phyloP scores from a whole-genome alignment of 2,888 invertebrate species.

The Notocelia uddmanniana region DNA sequence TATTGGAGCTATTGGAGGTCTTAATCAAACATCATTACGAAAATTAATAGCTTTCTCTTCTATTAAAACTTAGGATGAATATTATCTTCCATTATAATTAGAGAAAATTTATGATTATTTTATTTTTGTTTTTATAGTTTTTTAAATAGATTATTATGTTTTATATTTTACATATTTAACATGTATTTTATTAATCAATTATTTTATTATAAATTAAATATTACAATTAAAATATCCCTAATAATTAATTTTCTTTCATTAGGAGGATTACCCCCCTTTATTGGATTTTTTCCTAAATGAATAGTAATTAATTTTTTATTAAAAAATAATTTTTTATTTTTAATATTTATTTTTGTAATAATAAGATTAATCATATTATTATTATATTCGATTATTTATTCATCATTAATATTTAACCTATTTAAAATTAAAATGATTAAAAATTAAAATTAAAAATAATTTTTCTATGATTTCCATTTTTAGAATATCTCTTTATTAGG shows the following conservation, averaged over 20 bases:
- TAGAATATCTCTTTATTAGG: constrained; percentile 63
- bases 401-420: constrained; percentile 79
- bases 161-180: constrained; percentile 79
- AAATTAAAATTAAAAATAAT: constrained; percentile 71
- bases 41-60: constrained; percentile 88
- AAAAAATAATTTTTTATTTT: constrained; percentile 69
- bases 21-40: constrained; percentile 85
- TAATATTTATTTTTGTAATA: constrained; percentile 79
- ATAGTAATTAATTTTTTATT: constrained; percentile 83
- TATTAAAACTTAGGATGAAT: constrained; percentile 88
- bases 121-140: constrained; percentile 79
- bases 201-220: constrained; percentile 72
- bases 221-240: constrained; percentile 78
- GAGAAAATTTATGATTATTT: constrained; percentile 76
- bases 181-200: constrained; percentile 82
- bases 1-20: constrained; percentile 81
- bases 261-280: constrained; percentile 86
- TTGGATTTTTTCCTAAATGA: constrained; percentile 88
- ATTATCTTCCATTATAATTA: constrained; percentile 74
- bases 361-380: constrained; percentile 84
- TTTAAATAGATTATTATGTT: constrained; percentile 75
- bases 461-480: constrained; percentile 61
- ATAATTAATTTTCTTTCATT: constrained; percentile 84
- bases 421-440: constrained; percentile 78
- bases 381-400: constrained; percentile 84